Percentiles rank a stretch among this genome's conserved stretches.
Evolutionary conservation across 2,888 invertebrate genomes (phyloP).

Genomic region (Chironomus tentans): DNA sequence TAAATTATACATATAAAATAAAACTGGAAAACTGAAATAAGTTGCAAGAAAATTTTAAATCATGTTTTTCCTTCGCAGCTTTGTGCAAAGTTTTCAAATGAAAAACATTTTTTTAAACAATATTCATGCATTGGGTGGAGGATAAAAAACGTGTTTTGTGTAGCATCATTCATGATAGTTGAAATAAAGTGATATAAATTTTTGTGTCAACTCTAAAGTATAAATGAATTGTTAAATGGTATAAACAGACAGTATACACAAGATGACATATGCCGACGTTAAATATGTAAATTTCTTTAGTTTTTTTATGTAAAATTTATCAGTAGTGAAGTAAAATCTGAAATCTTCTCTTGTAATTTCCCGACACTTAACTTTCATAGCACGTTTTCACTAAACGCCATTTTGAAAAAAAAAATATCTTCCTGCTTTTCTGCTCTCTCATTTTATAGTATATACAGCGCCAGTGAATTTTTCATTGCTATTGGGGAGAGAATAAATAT

Average conservation of each 20-base stretch:
- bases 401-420: slow-evolving; percentile 1
- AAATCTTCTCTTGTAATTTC: not conserved
- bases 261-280: not conserved
- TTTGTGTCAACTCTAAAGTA: not conserved
- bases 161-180: no score
- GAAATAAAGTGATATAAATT: no score
- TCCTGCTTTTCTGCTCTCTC: not conserved
- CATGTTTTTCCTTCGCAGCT: no score
- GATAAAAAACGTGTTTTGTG: no score
- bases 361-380: not conserved
- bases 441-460: not conserved
- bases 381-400: slow-evolving; percentile 7
- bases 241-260: not conserved
- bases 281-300: not conserved
- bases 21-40: no score
- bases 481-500: not conserved
- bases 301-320: not conserved
- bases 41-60: no score
- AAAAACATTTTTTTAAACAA: no score
- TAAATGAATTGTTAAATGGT: not conserved
- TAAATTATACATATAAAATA: no score
- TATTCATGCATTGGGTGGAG: no score
- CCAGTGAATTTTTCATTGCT: not conserved
- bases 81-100: no score
- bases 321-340: no score